Percentiles rank a stretch among this genome's conserved stretches.
Conservation (phyloP, 1,140 invertebrate genomes). For the Aporrectodea caliginosa region DNA sequence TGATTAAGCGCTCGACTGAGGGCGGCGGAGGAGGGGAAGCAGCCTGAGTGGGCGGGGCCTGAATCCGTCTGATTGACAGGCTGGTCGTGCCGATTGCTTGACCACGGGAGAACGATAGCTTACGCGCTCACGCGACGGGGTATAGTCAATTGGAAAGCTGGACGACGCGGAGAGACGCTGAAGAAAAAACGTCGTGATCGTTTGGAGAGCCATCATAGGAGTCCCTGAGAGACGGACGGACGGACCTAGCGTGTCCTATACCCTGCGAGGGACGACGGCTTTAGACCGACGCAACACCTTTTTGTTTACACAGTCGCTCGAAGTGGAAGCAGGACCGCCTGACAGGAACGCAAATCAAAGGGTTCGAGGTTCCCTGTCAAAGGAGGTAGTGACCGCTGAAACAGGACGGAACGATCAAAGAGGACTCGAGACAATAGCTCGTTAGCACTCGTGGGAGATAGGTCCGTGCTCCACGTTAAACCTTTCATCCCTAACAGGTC, state of each 20-base stretch:
- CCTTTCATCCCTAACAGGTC: too few relatives aligned
- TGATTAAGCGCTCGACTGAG: neutral
- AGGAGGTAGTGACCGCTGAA: too few relatives aligned
- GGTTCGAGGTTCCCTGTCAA: neutral
- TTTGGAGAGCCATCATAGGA: neutral
- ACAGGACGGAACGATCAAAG: too few relatives aligned
- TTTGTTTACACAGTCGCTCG: neutral
- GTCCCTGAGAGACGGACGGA: neutral
- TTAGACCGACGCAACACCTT: neutral
- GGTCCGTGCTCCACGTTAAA: too few relatives aligned
- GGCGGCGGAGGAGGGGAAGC: neutral
- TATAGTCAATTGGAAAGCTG: neutral
- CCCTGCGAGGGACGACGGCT: too few relatives aligned
- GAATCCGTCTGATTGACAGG: neutral
- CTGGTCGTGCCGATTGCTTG: neutral
- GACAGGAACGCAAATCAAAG: neutral
- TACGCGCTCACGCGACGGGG: neutral
- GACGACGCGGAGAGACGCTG: neutral
- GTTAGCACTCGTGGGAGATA: too few relatives aligned
- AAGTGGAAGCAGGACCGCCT: neutral
- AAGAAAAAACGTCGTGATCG: neutral
- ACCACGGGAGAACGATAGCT: neutral
- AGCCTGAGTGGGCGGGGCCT: neutral
- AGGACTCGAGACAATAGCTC: too few relatives aligned
- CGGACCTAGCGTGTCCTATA: neutral